These are phyloP conservation scores for Paedocypris micromegethes DNA, from an alignment of 2,797 vertebrate genomes.

Conservation along the genomic window DNA sequence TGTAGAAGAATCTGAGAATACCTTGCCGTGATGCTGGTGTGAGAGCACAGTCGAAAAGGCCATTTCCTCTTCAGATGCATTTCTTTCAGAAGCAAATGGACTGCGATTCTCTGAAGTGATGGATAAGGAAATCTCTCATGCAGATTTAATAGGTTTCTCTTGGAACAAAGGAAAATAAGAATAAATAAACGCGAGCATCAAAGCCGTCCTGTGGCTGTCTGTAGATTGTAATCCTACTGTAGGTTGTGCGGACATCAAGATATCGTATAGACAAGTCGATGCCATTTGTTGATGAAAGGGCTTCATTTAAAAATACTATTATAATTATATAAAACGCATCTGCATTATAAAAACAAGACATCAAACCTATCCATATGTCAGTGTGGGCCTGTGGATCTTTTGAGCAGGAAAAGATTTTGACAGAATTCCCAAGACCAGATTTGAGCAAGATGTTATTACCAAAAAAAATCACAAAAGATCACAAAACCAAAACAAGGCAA, in stretches of 20 bases:
- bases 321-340: no score
- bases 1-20: no score
- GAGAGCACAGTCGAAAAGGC: slow-evolving; percentile 40
- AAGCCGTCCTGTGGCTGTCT: slow-evolving; percentile 34
- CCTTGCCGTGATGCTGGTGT: no score
- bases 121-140: slow-evolving; percentile 51
- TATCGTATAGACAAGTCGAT: slow-evolving; percentile 34
- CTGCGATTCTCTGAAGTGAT: slow-evolving; percentile 43
- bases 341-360: no score
- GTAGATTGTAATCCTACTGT: slow-evolving; percentile 36
- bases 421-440: no score
- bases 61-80: slow-evolving; percentile 51
- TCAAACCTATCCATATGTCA: no score
- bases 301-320: no score
- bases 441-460: no score
- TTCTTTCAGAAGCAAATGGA: slow-evolving; percentile 41
- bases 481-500: no score
- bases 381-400: no score
- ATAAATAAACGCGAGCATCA: slow-evolving; percentile 34
- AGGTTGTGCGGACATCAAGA: slow-evolving; percentile 20
- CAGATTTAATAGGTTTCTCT: slow-evolving; percentile 48
- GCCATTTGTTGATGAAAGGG: slow-evolving; percentile 16
- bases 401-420: no score
- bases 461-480: no score
- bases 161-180: slow-evolving; percentile 39